Percentiles rank a stretch among this genome's conserved stretches.
These are phyloP conservation scores for Mirounga angustirostris DNA, from an alignment of 2,113 vertebrate genomes.

Conservation along the genomic window DNA sequence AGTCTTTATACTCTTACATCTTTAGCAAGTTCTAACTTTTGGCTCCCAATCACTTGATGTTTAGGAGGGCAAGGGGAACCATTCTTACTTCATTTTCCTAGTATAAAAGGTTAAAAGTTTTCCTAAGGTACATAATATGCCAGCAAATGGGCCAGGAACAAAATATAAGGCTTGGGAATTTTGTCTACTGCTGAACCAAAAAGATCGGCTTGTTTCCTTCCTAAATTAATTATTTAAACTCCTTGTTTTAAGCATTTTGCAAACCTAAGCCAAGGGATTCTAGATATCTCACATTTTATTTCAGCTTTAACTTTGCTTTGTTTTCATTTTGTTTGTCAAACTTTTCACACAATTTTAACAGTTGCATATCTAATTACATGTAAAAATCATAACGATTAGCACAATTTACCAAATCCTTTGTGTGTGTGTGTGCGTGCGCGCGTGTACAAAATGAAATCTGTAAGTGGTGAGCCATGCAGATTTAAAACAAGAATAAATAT, in stretches of 20 bases:
- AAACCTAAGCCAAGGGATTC: constrained; percentile 37
- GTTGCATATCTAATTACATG: constrained; percentile 55
- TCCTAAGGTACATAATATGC: constrained; percentile 35
- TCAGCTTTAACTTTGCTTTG: constrained; percentile 19
- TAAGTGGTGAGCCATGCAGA: not conserved
- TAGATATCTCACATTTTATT: constrained; percentile 12
- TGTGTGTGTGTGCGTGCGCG: not conserved
- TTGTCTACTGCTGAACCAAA: constrained; percentile 24
- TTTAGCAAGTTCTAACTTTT: constrained; percentile 36
- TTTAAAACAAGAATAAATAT: constrained; percentile 53
- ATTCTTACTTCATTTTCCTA: constrained; percentile 70
- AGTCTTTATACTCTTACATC: not conserved
- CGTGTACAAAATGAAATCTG: not conserved
- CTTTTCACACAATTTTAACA: constrained; percentile 68
- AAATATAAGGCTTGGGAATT: not conserved
- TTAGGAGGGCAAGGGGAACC: not conserved
- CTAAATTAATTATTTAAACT: constrained; percentile 59
- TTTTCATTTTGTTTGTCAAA: constrained; percentile 61
- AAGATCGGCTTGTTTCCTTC: constrained; percentile 27
- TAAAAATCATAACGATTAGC: constrained; percentile 67
- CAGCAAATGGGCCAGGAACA: not conserved
- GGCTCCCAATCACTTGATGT: constrained; percentile 29
- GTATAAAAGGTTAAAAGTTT: constrained; percentile 66
- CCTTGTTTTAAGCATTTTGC: constrained; percentile 35
- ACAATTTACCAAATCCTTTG: constrained; percentile 53